A percentile compares a stretch with the other conserved stretches of the same genome.
Evolutionary conservation across 2,113 vertebrate genomes (phyloP).

Genomic region (Petromus typicus): DNA sequence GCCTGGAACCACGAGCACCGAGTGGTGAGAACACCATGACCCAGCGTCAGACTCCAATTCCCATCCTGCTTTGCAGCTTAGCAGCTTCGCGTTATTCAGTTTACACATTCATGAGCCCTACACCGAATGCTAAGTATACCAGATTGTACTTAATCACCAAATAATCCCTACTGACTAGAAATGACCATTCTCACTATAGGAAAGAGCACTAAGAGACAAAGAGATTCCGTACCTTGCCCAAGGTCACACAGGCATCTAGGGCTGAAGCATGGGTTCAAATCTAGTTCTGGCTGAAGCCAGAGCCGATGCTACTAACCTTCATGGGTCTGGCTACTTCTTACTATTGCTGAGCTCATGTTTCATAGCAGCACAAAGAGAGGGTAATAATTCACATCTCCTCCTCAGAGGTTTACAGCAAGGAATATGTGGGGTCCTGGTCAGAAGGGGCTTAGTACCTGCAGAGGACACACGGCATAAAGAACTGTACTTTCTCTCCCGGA

Average conservation of each 20-base stretch:
- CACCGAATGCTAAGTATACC: not conserved
- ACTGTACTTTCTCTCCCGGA: not conserved
- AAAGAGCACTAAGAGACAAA: not conserved
- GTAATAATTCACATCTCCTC: not conserved
- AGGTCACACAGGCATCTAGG: not conserved
- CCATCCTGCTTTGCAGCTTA: not conserved
- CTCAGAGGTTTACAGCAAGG: not conserved
- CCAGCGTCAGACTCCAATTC: not conserved
- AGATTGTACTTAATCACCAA: not conserved
- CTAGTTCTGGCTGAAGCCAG: not conserved
- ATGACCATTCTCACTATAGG: not conserved
- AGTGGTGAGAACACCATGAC: not conserved
- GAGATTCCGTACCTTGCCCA: not conserved
- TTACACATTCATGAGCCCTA: not conserved
- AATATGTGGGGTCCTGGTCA: not conserved
- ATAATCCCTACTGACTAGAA: not conserved
- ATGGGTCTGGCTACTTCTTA: not conserved
- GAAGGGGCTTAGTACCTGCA: not conserved
- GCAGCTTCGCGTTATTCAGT: not conserved
- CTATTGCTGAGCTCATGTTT: not conserved
- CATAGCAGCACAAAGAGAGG: not conserved
- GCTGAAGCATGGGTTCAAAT: constrained; percentile 19
- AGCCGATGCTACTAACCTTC: not conserved
- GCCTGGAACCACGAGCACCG: not conserved
- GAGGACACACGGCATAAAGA: not conserved